Base-by-base conservation (phyloP, 2,888 invertebrate genomes). In the Incurvaria masculella region DNA sequence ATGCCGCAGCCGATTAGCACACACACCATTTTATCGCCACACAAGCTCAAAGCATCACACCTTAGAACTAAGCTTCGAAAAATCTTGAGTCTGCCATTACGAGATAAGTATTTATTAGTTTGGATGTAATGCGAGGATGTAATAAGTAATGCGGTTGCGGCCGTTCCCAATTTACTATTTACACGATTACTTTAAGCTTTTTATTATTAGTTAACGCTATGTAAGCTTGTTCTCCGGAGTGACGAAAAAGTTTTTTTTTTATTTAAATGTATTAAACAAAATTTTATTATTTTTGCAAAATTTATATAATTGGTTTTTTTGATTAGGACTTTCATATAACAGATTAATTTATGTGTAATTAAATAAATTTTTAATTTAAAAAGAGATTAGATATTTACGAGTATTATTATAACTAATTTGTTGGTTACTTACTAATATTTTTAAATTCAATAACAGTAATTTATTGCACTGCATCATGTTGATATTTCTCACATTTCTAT, bases 31-130 rank as follows among this genome's bases (percentile, higher is more conserved):
- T 57, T 56, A 38, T 61, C 63, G 66, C 70, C 68, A 71, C 60
- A 65, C 70, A 72, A 4, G 75, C 75, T 76, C 76, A 74, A 74
- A 70, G 62, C 63, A 63, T 61, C 61, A 68, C 65, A 62, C 61
- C 59, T 58, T 73, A 74, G 73, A 67, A 70, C 67, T 76, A 75
- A 72, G 76, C 68, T 33, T 33, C 8, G 11, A 14, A 33, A 33
- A 33, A 14, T 33, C 4, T 33, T 33, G 33, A 33, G 33, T 33
- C 33, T 33, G 33, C 33, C 33, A 33, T 33, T 33, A 33, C 33
- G 33, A 33, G 33, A 49, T 55, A 49, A 53, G 51, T 43, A 16
- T 47, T 47, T 21, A 18, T 27, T 6, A 33, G 4, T 26, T 33
- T 33, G 20, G 19, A 18, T 45, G 20, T 45, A 45, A 8, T 10